Base-by-base conservation (phyloP, 2,797 vertebrate genomes). In the Poecilia gillii region DNA sequence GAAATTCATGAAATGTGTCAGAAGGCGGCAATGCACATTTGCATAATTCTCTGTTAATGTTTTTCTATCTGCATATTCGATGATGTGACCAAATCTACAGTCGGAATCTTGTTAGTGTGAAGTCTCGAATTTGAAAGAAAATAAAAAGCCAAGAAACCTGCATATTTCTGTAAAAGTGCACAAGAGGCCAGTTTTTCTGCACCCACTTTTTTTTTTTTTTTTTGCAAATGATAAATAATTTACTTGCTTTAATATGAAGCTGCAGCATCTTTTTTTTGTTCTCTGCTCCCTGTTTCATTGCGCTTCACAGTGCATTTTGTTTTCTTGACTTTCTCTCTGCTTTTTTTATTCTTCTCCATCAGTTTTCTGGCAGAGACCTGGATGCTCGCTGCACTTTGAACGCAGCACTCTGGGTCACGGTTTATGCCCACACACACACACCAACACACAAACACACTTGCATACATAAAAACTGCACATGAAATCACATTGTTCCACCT, bases 401-500 rank as follows among this genome's bases (percentile, higher is more conserved):
- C 77, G 77, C 75, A 77, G 73, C 71, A 62, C 74, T 79, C 45
- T 72, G 75, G 77, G 82, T 79, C 36, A 74, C 75, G 72, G 72
- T 62, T 84, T 18, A 68, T 51, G 25, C 45, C 57, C 78, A 59
- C 57, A 76, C 43, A 53, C 78, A 78, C n/a, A 55, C 79, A 62
- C 33, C 62, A 11, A 71, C 25, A 46, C 41, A 76, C 75, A 28
- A 31, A 64, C 28, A 73, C 75, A 71, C 57, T 62, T 51, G 31
- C 76, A 77, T 41, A 62, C 46, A 76, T 18, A 71, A 53, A 82
- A 81, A 41, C 79, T 39, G 46, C 72, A 75, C 57, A 73, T 28
- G 62, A 76, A 86, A 85, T 81, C 81, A 75, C 78, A 83, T 80
- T 83, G 79, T 81, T 88, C 76, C 80, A 93, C 91, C 92, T 93